Evolutionary conservation across 2,888 invertebrate species (phyloP).

Genomic region (Hirtodrosophila duncani): DNA sequence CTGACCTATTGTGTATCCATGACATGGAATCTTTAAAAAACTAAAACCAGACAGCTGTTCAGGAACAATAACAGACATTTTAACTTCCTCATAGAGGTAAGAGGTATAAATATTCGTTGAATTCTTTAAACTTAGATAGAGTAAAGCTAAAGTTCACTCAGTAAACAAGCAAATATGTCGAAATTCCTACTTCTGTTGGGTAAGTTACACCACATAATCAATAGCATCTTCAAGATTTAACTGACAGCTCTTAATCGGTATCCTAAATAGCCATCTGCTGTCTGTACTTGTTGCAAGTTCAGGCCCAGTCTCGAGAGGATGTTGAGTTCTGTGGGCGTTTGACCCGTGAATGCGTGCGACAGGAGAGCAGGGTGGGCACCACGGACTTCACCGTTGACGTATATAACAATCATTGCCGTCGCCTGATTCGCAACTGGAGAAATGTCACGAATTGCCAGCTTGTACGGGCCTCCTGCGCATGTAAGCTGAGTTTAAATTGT

Average conservation of each 20-base stretch:
- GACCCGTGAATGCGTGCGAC: not conserved
- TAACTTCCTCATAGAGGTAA: no score
- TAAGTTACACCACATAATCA: constrained; percentile 1
- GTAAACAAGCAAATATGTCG: constrained; percentile 6
- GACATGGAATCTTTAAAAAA: no score
- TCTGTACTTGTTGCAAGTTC: constrained; percentile 2
- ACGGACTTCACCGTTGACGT: constrained; percentile 14
- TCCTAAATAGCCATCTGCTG: constrained; percentile 21
- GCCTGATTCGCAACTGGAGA: constrained; percentile 4
- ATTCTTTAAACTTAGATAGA: not conserved
- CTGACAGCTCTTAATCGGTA: no score
- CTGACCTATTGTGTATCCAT: no score
- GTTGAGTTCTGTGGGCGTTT: constrained; percentile 14
- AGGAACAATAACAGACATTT: no score
- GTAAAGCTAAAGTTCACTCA: not conserved
- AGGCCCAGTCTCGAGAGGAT: constrained; percentile 12
- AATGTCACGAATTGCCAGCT: constrained; percentile 19
- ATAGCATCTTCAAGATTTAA: no score
- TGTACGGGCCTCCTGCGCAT: constrained; percentile 17
- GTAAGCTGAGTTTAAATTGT: constrained; percentile 1
- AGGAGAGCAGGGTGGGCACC: constrained; percentile 5
- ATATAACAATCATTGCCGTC: constrained; percentile 12
- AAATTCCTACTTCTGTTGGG: constrained; percentile 16
- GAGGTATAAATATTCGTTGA: constrained; percentile 50
- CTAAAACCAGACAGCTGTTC: no score